Evolutionary conservation across 2,797 vertebrate species (phyloP).

Genomic region (Coilia nasus): DNA sequence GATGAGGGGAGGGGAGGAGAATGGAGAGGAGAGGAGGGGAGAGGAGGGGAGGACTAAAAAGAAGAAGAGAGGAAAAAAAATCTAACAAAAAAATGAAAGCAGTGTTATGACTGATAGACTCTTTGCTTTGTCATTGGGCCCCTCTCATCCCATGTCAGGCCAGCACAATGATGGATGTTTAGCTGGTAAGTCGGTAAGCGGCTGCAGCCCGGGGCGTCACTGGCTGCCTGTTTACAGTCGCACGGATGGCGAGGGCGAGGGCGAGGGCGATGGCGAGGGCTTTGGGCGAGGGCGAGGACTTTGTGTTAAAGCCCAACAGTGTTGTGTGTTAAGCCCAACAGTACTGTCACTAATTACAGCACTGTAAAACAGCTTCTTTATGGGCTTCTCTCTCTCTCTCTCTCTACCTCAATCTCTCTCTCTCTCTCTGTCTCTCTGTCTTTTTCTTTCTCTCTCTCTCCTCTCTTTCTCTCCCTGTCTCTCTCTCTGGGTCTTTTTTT

Average conservation of each 20-base stretch:
- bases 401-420: too few relatives aligned
- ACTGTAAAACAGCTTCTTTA: slow-evolving; percentile 31
- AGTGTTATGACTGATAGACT: neutral
- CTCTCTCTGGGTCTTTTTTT: too few relatives aligned
- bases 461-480: too few relatives aligned
- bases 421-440: too few relatives aligned
- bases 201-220: neutral
- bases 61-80: too few relatives aligned
- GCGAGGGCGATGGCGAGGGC: slow-evolving; percentile 37
- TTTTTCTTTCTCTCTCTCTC: too few relatives aligned
- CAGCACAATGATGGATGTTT: neutral
- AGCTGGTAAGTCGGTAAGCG: neutral
- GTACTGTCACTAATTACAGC: slow-evolving; percentile 12
- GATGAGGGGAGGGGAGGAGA: neutral
- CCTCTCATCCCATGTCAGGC: neutral
- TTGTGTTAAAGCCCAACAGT: neutral
- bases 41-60: too few relatives aligned
- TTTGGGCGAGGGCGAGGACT: slow-evolving; percentile 45
- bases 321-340: neutral
- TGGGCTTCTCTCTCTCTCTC: neutral
- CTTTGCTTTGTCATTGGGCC: neutral
- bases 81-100: neutral
- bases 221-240: neutral
- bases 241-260: too few relatives aligned
- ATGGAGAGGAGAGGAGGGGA: too few relatives aligned